Conservation (phyloP, 2,113 vertebrate genomes). For the Poecilia latipinna region DNA sequence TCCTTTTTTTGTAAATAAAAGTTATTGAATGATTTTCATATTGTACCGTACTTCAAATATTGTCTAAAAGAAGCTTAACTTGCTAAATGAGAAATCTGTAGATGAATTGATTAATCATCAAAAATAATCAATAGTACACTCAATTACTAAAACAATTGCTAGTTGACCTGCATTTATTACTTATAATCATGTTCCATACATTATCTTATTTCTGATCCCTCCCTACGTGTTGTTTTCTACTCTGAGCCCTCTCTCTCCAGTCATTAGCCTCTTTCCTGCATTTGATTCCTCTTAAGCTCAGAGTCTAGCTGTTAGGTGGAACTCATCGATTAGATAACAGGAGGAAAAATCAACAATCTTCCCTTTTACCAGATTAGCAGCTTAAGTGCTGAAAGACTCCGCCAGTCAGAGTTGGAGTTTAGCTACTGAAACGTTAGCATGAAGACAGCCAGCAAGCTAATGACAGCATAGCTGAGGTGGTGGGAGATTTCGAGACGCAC, state of each 20-base stretch:
- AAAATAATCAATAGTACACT: too few relatives aligned
- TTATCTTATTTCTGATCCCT: not conserved
- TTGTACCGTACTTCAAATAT: too few relatives aligned
- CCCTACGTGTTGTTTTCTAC: not conserved
- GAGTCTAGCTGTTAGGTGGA: too few relatives aligned
- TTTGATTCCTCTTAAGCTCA: not conserved
- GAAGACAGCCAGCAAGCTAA: not conserved
- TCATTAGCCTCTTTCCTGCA: not conserved
- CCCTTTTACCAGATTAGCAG: not conserved
- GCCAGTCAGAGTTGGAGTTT: not conserved
- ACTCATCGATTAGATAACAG: not conserved
- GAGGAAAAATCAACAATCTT: not conserved
- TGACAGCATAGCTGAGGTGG: not conserved
- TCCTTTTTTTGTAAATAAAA: too few relatives aligned
- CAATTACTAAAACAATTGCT: too few relatives aligned
- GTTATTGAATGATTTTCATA: too few relatives aligned
- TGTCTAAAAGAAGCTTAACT: too few relatives aligned
- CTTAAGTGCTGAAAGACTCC: too few relatives aligned
- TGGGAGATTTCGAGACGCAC: not conserved
- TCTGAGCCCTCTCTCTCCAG: not conserved
- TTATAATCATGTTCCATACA: too few relatives aligned
- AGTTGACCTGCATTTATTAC: too few relatives aligned
- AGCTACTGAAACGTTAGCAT: conserved; percentile 5
- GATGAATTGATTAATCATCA: too few relatives aligned
- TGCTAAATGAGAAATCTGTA: too few relatives aligned